Base-by-base conservation (phyloP, 2,888 invertebrate species). In the Auanema freiburgensis region DNA sequence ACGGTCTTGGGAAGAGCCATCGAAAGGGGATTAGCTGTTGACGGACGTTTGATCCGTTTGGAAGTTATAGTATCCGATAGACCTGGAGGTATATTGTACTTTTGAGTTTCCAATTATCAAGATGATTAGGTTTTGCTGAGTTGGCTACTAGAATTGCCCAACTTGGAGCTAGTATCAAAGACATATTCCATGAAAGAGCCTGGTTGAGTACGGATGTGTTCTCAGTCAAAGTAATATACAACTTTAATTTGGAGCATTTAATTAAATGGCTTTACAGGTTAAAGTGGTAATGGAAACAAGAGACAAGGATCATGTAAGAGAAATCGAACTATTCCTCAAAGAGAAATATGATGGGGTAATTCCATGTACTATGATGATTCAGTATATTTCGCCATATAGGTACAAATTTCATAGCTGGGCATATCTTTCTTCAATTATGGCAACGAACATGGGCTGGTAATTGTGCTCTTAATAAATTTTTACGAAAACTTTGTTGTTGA, bases 131-230 rank as follows among this genome's bases (percentile, higher is more conserved):
- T 18, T 87, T 83, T 33, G 81, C 83, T 14, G 87, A 87, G 68
- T 78, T 87, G 18, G 84, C 86, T 6, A 83, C 83, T 33, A 72
- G 84, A n/a, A 81, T 87, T 33, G 83, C 85, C 4, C 79, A 83
- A 46, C 66, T 84, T 18, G 87, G 87, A 44, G 87, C 81, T 8
- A 86, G 86, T 44, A 92, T 96, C 71, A 96, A 95, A 85, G 95
- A 95, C 83, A 93, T 96, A 65, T 91, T 92, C 85, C 95, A 96
- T 84, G 95, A 96, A 84, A 88, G 95, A 59, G 94, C 95, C 1
- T 95, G 94, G 94, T 89, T 95, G 14, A 90, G 89, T 65, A 89
- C 90, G 1, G 94, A 96, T 84, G 91, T 96, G 54, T 93, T 93
- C 84, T 89, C 89, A 11, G 84, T 84, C 0, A 69, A 69, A 57